Percentiles rank a stretch among this genome's conserved stretches.
phyloP scores from a whole-genome alignment of 1,140 invertebrate genomes.

The Holotrichia oblita region DNA sequence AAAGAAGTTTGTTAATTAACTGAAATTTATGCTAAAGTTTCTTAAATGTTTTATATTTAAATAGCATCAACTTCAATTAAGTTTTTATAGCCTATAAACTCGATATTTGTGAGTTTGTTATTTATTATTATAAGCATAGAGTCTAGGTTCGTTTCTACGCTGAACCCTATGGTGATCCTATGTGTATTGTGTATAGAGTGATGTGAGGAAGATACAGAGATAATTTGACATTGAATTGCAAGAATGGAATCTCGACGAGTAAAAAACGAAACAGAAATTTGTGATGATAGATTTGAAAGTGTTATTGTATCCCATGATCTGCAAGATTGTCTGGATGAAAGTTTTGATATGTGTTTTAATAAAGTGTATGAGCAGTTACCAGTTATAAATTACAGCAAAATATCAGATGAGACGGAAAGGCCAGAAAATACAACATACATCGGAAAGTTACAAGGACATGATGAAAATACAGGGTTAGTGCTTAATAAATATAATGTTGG shows the following conservation, averaged over 20 bases:
- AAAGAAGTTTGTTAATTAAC: neutral
- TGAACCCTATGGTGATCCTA: too few species aligned
- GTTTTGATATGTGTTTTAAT: slow-evolving; percentile 65
- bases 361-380: slow-evolving; percentile 64
- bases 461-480: slow-evolving; percentile 50
- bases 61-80: neutral
- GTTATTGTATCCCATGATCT: slow-evolving; percentile 65
- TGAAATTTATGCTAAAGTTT: neutral
- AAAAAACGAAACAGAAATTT: slow-evolving; percentile 30
- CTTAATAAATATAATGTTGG: slow-evolving; percentile 23
- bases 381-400: slow-evolving; percentile 49
- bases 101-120: neutral
- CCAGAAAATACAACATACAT: slow-evolving; percentile 47
- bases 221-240: neutral
- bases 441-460: slow-evolving; percentile 47
- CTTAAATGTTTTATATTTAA: neutral
- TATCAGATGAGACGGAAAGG: slow-evolving; percentile 44
- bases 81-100: neutral
- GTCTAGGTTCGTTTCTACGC: slow-evolving; percentile 38
- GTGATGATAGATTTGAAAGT: slow-evolving; percentile 53
- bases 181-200: slow-evolving; percentile 12
- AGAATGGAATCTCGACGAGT: slow-evolving; percentile 35
- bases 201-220: neutral
- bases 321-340: slow-evolving; percentile 68
- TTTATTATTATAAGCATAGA: neutral